phyloP scores from a whole-genome alignment of 1,140 invertebrate genomes.

The Anastatus disparis region DNA sequence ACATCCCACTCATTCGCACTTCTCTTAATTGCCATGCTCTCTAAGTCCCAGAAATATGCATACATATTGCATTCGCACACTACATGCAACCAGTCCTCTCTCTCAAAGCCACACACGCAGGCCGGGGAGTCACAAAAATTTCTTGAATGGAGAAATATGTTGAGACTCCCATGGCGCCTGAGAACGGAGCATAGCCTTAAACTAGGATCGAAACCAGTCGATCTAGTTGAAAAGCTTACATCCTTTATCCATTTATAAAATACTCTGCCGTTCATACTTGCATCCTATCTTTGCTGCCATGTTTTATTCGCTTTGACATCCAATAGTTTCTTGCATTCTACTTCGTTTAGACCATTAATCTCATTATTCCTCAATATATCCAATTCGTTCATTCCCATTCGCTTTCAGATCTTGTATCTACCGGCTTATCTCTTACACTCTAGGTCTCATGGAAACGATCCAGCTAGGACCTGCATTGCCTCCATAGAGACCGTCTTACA shows the following conservation, averaged over 20 bases:
- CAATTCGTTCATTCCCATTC: no score
- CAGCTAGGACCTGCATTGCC: no score
- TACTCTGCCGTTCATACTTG: background rate
- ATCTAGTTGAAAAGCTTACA: background rate
- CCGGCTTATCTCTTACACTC: no score
- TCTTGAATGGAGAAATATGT: background rate
- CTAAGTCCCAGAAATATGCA: background rate
- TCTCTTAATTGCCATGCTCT: background rate
- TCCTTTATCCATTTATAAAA: slow-evolving; percentile 5
- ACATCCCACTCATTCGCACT: no score
- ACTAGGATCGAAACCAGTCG: background rate
- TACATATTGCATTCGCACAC: background rate
- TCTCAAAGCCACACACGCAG: background rate
- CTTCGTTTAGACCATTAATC: no score
- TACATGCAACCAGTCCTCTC: background rate
- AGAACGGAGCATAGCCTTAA: background rate
- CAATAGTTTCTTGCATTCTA: no score
- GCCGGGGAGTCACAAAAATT: background rate
- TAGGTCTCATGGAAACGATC: no score
- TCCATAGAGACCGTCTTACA: no score
- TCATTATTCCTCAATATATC: no score
- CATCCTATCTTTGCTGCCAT: no score
- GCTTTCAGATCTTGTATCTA: no score
- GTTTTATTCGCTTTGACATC: no score
- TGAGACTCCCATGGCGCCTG: slow-evolving; percentile 13